Base-by-base conservation (phyloP, 2,113 vertebrate species). In the Empidonax alnorum region DNA sequence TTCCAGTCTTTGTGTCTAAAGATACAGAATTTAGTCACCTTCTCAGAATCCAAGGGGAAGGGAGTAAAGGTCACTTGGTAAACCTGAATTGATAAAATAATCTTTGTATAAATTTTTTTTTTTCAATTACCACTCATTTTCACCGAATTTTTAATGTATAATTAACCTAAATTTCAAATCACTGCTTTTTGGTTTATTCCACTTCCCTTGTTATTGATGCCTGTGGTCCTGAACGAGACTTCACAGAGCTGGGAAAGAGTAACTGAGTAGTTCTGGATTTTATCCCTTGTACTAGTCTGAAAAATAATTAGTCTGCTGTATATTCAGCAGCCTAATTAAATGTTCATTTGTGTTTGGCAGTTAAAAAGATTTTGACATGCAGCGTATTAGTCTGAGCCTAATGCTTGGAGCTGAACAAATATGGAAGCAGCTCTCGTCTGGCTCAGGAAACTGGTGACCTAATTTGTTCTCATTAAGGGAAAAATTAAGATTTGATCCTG, bases 391-490 rank as follows among this genome's bases (percentile, higher is more conserved):
- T 44, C 55, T 0, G 5, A 78, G 58, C 62, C 65, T 62, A 1
- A 2, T 84, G 90, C 80, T 82, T 88, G 86, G 68, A 78, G 71
- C 59, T 86, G 72, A 80, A 55, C 24, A 28, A 83, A 72, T 49
- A 68, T 1, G 35, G 58, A 67, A 37, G 52, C 50, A 28, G 50
- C 66, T 77, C 27, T 73, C 0, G 28, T 56, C 55, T 87, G 88
- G 72, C 76, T 85, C 12, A 23, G 66, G 82, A 63, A 76, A n/a
- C 33, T 20, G 67, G 27, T 84, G 77, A 66, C 72, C 42, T 74
- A 47, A 75, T 92, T 95, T 90, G 75, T 78, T 72, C 81, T 94
- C 73, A 49, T 87, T 63, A 94, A 76, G 73, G 58, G 65, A 39
- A 91, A 79, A 83, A 30, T 31, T 15, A 44, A 56, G 23, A 31